phyloP scores from a whole-genome alignment of 2,113 vertebrate species.

The Lophotis ruficrista region DNA sequence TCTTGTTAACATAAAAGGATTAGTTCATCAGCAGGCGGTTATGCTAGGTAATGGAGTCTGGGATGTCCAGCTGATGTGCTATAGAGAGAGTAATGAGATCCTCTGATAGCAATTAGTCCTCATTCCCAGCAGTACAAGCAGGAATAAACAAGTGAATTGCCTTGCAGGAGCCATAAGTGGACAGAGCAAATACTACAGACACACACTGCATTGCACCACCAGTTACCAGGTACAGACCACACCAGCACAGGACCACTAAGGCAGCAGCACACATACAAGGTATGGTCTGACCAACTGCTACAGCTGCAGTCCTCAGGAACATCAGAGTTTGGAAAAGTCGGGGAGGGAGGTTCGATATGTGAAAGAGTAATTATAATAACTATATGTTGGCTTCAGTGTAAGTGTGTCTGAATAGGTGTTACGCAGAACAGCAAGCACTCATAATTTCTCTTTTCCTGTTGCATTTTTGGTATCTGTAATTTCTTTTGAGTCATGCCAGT shows the following conservation, averaged over 20 bases:
- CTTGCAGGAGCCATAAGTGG: background rate
- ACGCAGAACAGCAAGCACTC: background rate
- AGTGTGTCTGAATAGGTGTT: background rate
- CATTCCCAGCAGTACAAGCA: background rate
- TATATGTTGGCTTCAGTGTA: background rate
- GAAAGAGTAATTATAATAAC: background rate
- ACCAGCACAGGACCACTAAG: background rate
- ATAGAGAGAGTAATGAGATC: background rate
- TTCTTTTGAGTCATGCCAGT: background rate
- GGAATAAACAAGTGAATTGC: background rate
- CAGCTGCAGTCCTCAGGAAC: background rate
- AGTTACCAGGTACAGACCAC: background rate
- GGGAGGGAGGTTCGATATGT: background rate
- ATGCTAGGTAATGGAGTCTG: background rate
- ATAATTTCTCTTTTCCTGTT: background rate
- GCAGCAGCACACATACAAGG: background rate
- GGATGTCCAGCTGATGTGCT: background rate
- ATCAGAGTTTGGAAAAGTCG: background rate
- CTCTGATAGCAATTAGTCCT: background rate
- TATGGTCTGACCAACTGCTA: background rate
- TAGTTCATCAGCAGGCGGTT: background rate
- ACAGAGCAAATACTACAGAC: background rate
- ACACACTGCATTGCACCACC: rapidly evolving
- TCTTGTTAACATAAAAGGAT: background rate
- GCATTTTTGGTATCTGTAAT: background rate